phyloP scores from a whole-genome alignment of 1,140 invertebrate species.

The Ceratina australensis region DNA sequence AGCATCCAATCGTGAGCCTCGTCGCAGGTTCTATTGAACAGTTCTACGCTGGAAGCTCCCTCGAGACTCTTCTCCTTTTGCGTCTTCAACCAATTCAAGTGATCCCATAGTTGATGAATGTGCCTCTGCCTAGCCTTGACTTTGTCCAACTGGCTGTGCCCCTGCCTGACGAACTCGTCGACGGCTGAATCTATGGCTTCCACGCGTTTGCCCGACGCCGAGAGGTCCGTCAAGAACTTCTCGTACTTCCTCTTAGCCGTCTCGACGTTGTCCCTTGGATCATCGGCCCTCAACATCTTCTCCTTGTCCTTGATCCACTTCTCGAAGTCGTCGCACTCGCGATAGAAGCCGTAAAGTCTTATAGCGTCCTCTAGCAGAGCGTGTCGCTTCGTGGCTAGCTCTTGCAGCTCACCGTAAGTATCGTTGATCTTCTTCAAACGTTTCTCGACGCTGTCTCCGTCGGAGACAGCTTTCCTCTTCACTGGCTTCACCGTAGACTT shows the following conservation, averaged over 20 bases:
- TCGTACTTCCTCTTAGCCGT: constrained; percentile 97
- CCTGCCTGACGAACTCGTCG: constrained; percentile 90
- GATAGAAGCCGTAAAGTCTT: constrained; percentile 94
- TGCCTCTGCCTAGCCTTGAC: constrained; percentile 90
- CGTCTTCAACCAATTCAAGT: constrained; percentile 92
- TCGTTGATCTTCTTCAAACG: constrained; percentile 89
- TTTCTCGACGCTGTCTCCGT: constrained; percentile 90
- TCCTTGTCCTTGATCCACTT: constrained; percentile 98
- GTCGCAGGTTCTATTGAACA: constrained; percentile 96
- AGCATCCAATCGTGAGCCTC: constrained; percentile 96
- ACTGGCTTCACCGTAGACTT: constrained; percentile 79
- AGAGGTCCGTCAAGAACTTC: constrained; percentile 97
- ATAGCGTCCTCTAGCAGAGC: constrained; percentile 95
- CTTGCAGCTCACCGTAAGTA: constrained; percentile 89
- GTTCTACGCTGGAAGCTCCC: constrained; percentile 95
- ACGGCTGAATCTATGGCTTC: constrained; percentile 94
- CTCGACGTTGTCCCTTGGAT: constrained; percentile 94
- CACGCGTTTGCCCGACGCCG: constrained; percentile 93
- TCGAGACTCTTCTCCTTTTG: constrained; percentile 95
- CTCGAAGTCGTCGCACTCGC: constrained; percentile 99
- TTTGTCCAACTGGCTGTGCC: constrained; percentile 93
- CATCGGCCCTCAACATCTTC: constrained; percentile 91
- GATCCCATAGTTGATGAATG: constrained; percentile 93
- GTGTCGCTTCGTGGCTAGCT: constrained; percentile 89
- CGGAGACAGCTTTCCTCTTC: constrained; percentile 80